A percentile compares a stretch with the other conserved stretches of the same genome.
These are phyloP conservation scores for Glaucomys volans DNA, from an alignment of 2,113 vertebrate genomes.

Conservation along the genomic window DNA sequence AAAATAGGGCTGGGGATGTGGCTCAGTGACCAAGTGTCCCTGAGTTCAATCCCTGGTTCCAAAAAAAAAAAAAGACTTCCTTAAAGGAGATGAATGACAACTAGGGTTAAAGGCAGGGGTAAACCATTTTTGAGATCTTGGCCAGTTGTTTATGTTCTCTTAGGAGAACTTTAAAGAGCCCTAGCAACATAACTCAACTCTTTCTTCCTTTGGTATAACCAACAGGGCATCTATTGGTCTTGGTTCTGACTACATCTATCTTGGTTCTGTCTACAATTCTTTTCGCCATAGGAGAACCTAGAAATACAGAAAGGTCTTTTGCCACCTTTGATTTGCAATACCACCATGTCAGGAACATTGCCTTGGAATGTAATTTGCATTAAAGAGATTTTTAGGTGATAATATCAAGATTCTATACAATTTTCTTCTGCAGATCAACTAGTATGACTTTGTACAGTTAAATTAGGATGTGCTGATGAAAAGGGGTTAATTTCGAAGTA, in stretches of 20 bases:
- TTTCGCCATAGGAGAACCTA: slow-evolving; percentile 40
- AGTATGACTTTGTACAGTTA: not conserved
- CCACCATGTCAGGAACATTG: not conserved
- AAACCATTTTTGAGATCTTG: not conserved
- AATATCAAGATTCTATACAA: not conserved
- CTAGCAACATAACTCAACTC: not conserved
- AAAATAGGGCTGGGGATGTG: no score
- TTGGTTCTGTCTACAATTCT: not conserved
- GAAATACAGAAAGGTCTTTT: slow-evolving; percentile 25
- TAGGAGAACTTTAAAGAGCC: not conserved
- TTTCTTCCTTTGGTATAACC: not conserved
- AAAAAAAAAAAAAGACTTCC: slow-evolving; percentile 34
- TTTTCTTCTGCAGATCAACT: not conserved
- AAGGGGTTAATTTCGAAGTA: slow-evolving; percentile 2
- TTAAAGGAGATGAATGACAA: not conserved
- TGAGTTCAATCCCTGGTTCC: no score
- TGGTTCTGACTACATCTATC: not conserved
- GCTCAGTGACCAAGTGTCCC: no score
- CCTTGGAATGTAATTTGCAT: not conserved
- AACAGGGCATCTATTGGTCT: not conserved
- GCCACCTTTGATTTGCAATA: not conserved
- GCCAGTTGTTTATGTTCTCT: not conserved
- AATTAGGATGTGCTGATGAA: not conserved
- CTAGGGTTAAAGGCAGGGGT: not conserved
- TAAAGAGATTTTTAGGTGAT: slow-evolving; percentile 40